Evolutionary conservation across 2,888 invertebrate species (phyloP).

Genomic region (Drymonia ruficornis): DNA sequence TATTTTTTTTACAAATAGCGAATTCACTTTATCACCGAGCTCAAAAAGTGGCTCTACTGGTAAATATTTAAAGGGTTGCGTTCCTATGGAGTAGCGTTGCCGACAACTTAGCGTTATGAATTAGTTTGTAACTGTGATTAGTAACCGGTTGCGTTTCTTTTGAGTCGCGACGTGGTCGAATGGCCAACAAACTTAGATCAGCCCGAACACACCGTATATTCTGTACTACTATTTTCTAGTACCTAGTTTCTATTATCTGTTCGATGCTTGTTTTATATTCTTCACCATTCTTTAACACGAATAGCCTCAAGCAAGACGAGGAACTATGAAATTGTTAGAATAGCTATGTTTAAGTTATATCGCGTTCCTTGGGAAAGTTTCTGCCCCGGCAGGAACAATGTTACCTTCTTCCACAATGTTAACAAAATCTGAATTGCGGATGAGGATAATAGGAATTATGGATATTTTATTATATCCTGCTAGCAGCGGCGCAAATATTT

Average conservation of each 20-base stretch:
- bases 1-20: no score
- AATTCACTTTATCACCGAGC: no score
- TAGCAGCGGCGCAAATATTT: neutral
- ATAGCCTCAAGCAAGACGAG: neutral
- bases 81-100: no score
- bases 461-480: conserved; percentile 3
- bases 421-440: conserved; percentile 1
- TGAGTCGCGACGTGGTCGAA: no score
- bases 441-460: conserved; percentile 5
- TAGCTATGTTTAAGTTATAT: conserved; percentile 4
- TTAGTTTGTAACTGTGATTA: no score
- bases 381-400: neutral
- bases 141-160: no score
- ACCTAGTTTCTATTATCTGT: no score
- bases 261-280: neutral
- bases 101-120: no score
- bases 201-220: neutral
- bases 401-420: neutral
- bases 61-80: no score
- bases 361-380: neutral
- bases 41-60: no score
- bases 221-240: no score
- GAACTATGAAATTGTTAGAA: conserved; percentile 1
- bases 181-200: no score
- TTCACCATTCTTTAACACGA: neutral